phyloP scores from a whole-genome alignment of 2,113 vertebrate genomes.

The Tringa solitaria region DNA sequence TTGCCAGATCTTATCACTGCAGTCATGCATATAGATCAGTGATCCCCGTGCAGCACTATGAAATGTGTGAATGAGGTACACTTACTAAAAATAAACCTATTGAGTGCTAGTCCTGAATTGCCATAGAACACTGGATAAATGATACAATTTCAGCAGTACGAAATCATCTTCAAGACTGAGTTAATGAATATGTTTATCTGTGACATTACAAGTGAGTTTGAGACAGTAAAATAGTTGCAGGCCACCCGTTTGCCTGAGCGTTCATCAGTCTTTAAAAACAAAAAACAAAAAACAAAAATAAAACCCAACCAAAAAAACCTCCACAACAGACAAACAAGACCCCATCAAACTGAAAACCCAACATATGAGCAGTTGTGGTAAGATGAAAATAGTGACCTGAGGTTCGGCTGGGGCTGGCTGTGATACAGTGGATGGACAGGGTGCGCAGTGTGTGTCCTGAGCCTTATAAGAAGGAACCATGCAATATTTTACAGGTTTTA shows the following conservation, averaged over 20 bases:
- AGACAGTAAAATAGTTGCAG: neutral
- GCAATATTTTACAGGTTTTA: neutral
- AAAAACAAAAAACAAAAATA: too few relatives aligned
- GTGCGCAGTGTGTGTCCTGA: neutral
- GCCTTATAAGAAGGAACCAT: neutral
- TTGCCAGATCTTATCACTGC: constrained; percentile 79
- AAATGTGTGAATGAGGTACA: neutral
- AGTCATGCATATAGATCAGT: constrained; percentile 71
- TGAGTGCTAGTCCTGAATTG: neutral
- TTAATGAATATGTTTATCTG: neutral
- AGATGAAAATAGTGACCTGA: neutral
- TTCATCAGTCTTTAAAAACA: neutral
- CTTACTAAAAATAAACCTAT: constrained; percentile 25
- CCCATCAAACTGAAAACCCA: neutral
- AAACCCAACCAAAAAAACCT: too few relatives aligned
- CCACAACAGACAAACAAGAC: neutral
- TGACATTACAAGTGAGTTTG: neutral
- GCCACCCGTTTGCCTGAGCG: neutral
- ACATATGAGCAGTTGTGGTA: fast-evolving
- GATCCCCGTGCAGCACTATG: constrained; percentile 45
- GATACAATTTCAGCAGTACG: neutral
- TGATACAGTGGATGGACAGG: neutral
- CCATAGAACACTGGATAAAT: neutral
- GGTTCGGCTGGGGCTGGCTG: neutral
- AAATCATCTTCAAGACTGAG: neutral